Base-by-base conservation (phyloP, 2,888 invertebrate species). In the Lasiommata megera region DNA sequence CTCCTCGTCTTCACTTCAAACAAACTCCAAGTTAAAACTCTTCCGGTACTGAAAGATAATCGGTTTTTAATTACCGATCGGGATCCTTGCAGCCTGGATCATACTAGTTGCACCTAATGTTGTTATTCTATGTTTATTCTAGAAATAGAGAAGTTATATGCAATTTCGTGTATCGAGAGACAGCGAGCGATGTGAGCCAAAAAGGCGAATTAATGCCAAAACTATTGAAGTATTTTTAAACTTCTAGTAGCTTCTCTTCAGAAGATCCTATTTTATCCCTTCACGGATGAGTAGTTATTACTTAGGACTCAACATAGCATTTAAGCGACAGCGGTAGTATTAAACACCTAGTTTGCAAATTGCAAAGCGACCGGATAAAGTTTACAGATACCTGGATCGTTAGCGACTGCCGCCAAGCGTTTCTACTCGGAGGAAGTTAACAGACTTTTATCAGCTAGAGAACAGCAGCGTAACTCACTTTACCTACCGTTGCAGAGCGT, bases 1-100 rank as follows among this genome's bases (percentile, higher is more conserved):
- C 44, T 29, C 17, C 14, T 44, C 8, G 14, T 12, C 29, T 29
- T 29, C 29, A 14, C 14, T 29, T 14, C 5, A 14, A 6, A 8
- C 16, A 16, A 16, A 9, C 17, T 28, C 1, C 7, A 28, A 12
- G 5, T 23, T n/a, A 18, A 11, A 18, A 23, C n/a, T 18, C 43
- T 51, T 36, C 40, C 44, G 43, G 29, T 34, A 40, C 65, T 61
- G 58, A 52, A 51, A 67, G 68, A 76, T 79, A 80, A 82, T 82
- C 71, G 76, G 70, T 73, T 82, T 82, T 80, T 79, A 78, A 82
- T 79, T 77, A 76, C 66, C 29, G 29, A 29, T 14, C 2, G 28
- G 29, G 1, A 44, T 40, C 40, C 17, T 9, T 3, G 29, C 9
- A 44, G 14, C 18, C 40, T 18, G 40, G 18, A 41, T 17, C 18